phyloP scores from a whole-genome alignment of 1,140 invertebrate genomes.

The Drosophila asahinai region DNA sequence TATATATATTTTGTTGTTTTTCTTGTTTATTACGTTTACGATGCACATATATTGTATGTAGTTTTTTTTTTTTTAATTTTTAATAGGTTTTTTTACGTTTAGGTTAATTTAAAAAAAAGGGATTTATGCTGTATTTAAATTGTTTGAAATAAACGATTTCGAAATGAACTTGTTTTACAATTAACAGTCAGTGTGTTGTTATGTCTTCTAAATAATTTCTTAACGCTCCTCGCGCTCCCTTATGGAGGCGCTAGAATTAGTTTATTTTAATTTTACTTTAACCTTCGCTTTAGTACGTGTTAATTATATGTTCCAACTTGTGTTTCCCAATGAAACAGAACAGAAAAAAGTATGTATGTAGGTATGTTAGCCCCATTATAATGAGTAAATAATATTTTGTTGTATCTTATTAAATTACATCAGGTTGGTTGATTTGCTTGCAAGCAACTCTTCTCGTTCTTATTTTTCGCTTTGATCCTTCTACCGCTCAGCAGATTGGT shows the following conservation, averaged over 20 bases:
- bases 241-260: constrained; percentile 52
- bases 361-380: constrained; percentile 46
- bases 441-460: constrained; percentile 42
- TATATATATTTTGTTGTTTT: constrained; percentile 42
- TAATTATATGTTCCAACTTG: constrained; percentile 12
- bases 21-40: constrained; percentile 47
- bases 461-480: constrained; percentile 13
- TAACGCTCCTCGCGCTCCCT: background rate
- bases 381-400: constrained; percentile 54
- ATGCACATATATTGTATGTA: constrained; percentile 80
- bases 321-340: constrained; percentile 9
- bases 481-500: constrained; percentile 10
- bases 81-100: constrained; percentile 68
- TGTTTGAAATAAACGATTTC: constrained; percentile 24
- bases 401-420: constrained; percentile 76
- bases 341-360: constrained; percentile 29
- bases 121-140: constrained; percentile 45
- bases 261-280: constrained; percentile 55
- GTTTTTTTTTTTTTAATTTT: constrained; percentile 42
- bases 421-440: constrained; percentile 72
- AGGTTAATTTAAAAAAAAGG: constrained; percentile 71
- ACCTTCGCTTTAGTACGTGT: constrained; percentile 28
- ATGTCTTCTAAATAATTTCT: constrained; percentile 62
- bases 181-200: constrained; percentile 84
- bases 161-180: constrained; percentile 85